Percentiles rank a stretch among this genome's conserved stretches.
Evolutionary conservation across 2,113 vertebrate species (phyloP).

Genomic region (Microcebus jonahi): DNA sequence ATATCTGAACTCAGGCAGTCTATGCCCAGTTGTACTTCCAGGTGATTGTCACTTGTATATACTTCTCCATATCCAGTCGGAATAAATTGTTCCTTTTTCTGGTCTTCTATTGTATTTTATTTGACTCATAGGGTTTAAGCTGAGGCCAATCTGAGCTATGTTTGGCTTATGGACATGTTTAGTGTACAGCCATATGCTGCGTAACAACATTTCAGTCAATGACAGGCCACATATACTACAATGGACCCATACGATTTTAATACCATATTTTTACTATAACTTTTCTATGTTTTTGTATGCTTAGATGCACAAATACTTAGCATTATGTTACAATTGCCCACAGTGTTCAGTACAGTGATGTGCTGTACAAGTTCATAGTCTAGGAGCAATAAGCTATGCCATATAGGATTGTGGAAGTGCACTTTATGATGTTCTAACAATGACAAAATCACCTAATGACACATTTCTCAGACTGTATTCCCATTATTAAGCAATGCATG

Average conservation of each 20-base stretch:
- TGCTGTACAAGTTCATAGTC: neutral
- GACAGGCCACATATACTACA: too few relatives aligned
- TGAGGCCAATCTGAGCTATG: neutral
- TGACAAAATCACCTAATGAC: neutral
- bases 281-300: neutral
- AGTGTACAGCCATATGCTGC: neutral
- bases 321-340: neutral
- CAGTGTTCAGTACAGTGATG: neutral
- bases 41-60: accelerated
- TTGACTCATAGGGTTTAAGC: neutral
- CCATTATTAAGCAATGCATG: neutral
- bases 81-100: neutral
- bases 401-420: neutral
- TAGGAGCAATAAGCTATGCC: neutral
- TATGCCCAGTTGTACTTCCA: accelerated
- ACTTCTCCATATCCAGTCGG: neutral
- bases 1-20: accelerated
- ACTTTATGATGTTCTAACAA: neutral
- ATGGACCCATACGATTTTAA: neutral
- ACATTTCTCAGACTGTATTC: neutral
- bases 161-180: neutral
- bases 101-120: neutral
- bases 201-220: neutral
- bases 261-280: neutral
- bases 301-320: neutral